Conservation (phyloP, 2,113 vertebrate species). For the Stercorarius parasiticus region DNA sequence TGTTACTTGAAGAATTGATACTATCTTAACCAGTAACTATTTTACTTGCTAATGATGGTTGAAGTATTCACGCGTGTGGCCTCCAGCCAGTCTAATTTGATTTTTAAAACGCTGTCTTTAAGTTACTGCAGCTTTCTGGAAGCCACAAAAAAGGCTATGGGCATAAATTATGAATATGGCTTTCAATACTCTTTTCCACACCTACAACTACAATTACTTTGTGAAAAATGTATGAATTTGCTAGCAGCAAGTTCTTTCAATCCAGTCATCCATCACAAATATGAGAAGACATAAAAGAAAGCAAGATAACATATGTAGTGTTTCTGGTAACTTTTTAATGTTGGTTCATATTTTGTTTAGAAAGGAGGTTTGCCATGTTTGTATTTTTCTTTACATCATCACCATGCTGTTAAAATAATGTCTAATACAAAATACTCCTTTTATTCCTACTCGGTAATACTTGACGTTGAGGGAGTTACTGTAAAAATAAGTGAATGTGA, state of each 20-base stretch:
- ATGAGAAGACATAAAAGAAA: neutral
- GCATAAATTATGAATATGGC: neutral
- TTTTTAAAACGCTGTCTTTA: neutral
- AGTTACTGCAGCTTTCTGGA: conserved; percentile 5
- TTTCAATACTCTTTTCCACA: neutral
- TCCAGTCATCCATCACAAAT: neutral
- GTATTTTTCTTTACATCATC: neutral
- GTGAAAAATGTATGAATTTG: neutral
- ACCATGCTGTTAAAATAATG: neutral
- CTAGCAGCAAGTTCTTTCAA: neutral
- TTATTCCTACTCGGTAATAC: neutral
- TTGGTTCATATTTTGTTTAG: neutral
- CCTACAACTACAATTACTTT: neutral
- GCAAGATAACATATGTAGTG: neutral
- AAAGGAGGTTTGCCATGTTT: neutral
- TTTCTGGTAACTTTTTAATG: neutral
- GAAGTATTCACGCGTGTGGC: neutral
- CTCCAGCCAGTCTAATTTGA: neutral
- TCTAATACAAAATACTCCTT: neutral
- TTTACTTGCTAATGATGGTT: neutral
- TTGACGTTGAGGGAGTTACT: neutral
- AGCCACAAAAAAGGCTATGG: neutral
- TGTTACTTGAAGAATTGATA: neutral
- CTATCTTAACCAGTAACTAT: neutral
- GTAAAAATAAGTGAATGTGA: neutral